Conservation (phyloP, 1,140 invertebrate species). For the Babylonia areolata region DNA sequence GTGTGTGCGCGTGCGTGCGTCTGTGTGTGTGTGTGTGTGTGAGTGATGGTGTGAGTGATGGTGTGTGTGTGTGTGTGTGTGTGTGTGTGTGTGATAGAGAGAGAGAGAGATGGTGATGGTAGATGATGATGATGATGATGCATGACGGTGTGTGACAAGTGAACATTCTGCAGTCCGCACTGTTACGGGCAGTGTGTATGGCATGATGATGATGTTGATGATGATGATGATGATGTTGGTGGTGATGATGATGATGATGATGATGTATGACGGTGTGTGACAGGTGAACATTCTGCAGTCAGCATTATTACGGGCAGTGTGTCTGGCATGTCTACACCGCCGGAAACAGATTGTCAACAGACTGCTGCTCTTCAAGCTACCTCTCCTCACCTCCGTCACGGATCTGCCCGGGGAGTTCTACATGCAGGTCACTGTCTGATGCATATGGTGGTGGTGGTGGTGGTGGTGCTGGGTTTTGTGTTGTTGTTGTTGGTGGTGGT, state of each 20-base stretch:
- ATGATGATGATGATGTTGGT: too few relatives aligned
- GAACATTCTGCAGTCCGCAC: constrained; percentile 20
- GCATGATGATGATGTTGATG: too few relatives aligned
- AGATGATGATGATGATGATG: too few relatives aligned
- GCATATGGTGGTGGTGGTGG: background rate
- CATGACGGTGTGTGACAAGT: background rate
- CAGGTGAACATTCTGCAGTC: constrained; percentile 24
- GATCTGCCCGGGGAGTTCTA: constrained; percentile 12
- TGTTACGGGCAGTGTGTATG: constrained; percentile 25
- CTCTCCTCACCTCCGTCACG: background rate
- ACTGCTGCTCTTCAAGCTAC: constrained; percentile 30
- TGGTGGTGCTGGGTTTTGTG: background rate
- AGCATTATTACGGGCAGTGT: constrained; percentile 14
- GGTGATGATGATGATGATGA: too few relatives aligned
- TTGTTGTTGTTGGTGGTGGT: background rate
- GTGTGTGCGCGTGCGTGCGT: too few relatives aligned
- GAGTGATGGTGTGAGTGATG: too few relatives aligned
- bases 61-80: too few relatives aligned
- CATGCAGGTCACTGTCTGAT: background rate
- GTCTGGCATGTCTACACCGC: constrained; percentile 17
- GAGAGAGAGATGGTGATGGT: too few relatives aligned
- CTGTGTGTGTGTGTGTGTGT: too few relatives aligned
- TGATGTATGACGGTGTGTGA: background rate
- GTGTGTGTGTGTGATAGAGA: too few relatives aligned
- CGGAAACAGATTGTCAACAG: constrained; percentile 23